Base-by-base conservation (phyloP, 2,113 vertebrate genomes). In the Mormyrus iriodes region DNA sequence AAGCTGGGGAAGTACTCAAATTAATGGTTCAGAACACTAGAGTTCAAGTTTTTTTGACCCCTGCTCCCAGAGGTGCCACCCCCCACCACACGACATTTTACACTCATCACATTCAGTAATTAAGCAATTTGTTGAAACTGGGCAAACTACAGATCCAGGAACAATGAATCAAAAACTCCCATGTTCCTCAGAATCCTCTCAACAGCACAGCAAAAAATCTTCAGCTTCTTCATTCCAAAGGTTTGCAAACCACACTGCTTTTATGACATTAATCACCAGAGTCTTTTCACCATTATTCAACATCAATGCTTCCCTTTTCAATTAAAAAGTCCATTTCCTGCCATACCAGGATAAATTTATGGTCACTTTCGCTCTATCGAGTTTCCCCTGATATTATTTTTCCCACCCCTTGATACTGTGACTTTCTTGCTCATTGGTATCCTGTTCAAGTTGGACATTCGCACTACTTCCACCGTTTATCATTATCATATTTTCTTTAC, bases 11-110 rank as follows among this genome's bases (percentile, higher is more conserved):
- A 91, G 39, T 31, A 86, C 90, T 92, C 61, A 90, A 79, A 87
- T 92, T 90, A 86, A 92, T 58, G 39, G 1, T 82, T 39, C 90
- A 65, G 55, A 91, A 90, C 87, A 90, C 90, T 92, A 90, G n/a
- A 86, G 91, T 91, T 86, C 42, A 46, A 17, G 39, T 92, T 91
- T 53, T 88, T 92, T 90, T 27, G 88, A 79, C 85, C 85, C 89
- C 91, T n/a, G 88, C 65, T 73, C 83, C 89, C 90, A n/a, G 85
- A 85, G 89, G 89, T 86, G 82, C 90, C 69, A 1, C 3, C 27
- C 27, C 69, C 69, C 31, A 0, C 12, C 35, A 31, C 69, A 39
- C 61, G 27, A 42, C 17, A 58, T 90, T 91, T 85, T 87, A 2
- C 86, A 89, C 85, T 91, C 48, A 82, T 90, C 39, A 31, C 90